Base-by-base conservation (phyloP, 2,888 invertebrate species). In the Cenopis cana region DNA sequence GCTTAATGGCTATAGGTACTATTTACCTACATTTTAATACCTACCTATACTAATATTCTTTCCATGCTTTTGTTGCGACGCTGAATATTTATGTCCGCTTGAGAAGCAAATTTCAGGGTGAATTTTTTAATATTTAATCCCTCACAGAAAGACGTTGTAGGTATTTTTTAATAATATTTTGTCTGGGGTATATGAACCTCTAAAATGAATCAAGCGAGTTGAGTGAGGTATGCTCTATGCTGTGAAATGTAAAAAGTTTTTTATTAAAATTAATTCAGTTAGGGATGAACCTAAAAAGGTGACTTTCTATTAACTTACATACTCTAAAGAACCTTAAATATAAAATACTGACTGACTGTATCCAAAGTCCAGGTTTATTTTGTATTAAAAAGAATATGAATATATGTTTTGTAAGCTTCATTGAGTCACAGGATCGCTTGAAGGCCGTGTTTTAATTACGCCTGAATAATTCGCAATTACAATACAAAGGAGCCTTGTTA, bases 401-500 rank as follows among this genome's bases (percentile, higher is more conserved):
- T 20, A 55, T 55, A 54, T 54, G 33, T 24, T 24, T 60, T 14
- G 14, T 55, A 33, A 60, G 46, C 33, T 59, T 20, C 11, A 52
- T 24, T 66, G 59, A 70, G 54, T 36, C 55, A 69, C 59, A 33
- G 46, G 69, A 66, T 65, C 55, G 50, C 61, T 65, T 29, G 24
- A 64, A 70, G 59, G 72, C 71, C 68, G 12, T 54, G 67, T 72
- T 65, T 73, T 74, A 74, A 76, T 76, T 72, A 68, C 36, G 64
- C 49, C 69, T 76, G 74, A 72, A 76, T 74, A 73, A 66, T 69
- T 52, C 75, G 83, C 83, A 85, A 85, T 85, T 83, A 85, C 81
- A 66, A 84, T 81, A 85, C 86, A 85, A 81, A 80, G 83, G 74
- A 68, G 71, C 74, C 79, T 81, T 83, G 81, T 83, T 71, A 64